A percentile compares a stretch with the other conserved stretches of the same genome.
Conservation (phyloP, 2,797 vertebrate species). For the Poeciliopsis paucimaculata region DNA sequence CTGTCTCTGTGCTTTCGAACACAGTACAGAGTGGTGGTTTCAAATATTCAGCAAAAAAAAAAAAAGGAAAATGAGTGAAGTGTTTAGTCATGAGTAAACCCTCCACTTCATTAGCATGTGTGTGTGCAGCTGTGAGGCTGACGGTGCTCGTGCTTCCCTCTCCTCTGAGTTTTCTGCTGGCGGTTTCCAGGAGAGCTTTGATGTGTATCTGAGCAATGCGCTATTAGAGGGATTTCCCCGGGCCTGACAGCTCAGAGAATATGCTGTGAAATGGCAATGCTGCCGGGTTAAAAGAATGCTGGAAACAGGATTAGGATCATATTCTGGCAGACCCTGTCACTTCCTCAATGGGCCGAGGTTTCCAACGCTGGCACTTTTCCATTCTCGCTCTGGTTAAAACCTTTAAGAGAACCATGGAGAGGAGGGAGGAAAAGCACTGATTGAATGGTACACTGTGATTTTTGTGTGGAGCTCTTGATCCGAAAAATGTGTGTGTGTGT, state of each 20-base stretch:
- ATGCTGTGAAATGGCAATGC: slow-evolving; percentile 79
- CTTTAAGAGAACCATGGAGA: slow-evolving; percentile 78
- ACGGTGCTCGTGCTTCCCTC: slow-evolving; percentile 48
- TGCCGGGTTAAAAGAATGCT: slow-evolving; percentile 87
- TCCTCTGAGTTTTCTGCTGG: slow-evolving; percentile 51
- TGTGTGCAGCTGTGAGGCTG: slow-evolving; percentile 48
- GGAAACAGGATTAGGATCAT: slow-evolving; percentile 96
- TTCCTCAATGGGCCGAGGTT: slow-evolving; percentile 87
- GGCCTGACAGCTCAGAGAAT: slow-evolving; percentile 84
- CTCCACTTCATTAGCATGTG: slow-evolving; percentile 18
- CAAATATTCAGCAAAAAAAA: slow-evolving; percentile 1
- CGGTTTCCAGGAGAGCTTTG: slow-evolving; percentile 87
- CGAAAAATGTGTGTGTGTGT: background rate
- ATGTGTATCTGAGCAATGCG: slow-evolving; percentile 88
- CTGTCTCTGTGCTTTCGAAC: background rate
- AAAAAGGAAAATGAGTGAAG: background rate
- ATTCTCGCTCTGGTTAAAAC: slow-evolving; percentile 81
- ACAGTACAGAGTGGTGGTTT: background rate
- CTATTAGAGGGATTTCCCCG: slow-evolving; percentile 88
- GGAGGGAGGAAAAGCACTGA: slow-evolving; percentile 67
- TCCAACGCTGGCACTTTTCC: slow-evolving; percentile 83
- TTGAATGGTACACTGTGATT: slow-evolving; percentile 83
- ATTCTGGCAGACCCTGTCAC: slow-evolving; percentile 92
- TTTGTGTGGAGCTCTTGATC: slow-evolving; percentile 73
- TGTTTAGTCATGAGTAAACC: slow-evolving; percentile 11